phyloP scores from a whole-genome alignment of 2,797 vertebrate species.

The Sorex maritimensis region DNA sequence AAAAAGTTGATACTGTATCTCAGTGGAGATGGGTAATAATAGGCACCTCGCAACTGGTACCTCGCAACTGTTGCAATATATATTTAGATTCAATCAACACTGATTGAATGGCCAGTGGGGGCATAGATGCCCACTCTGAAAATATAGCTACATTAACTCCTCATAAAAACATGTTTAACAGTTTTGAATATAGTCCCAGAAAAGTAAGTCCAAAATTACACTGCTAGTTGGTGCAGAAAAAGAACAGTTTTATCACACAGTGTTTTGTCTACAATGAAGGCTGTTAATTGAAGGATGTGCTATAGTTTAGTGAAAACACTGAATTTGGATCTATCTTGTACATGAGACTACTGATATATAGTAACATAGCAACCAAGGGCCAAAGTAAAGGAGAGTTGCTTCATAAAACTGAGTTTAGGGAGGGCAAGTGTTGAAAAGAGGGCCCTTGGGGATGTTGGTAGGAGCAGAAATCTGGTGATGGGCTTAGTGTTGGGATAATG shows the following conservation, averaged over 20 bases:
- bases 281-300: neutral
- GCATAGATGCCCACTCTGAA: neutral
- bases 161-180: slow-evolving; percentile 4
- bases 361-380: no score
- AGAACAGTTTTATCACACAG: neutral
- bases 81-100: slow-evolving; percentile 25
- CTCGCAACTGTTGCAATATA: slow-evolving; percentile 1
- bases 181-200: slow-evolving; percentile 27
- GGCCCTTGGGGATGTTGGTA: no score
- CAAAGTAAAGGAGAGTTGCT: no score
- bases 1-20: neutral
- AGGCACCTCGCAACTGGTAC: neutral
- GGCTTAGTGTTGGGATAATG: no score
- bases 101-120: neutral
- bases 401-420: no score
- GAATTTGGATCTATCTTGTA: neutral
- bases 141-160: neutral
- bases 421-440: no score
- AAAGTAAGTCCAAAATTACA: neutral
- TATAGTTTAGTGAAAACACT: neutral
- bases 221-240: neutral
- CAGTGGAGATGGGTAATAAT: slow-evolving; percentile 26
- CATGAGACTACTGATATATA: no score
- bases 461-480: no score
- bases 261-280: neutral